Conservation (phyloP, 2,797 vertebrate genomes). For the Danio jaintianensis region DNA sequence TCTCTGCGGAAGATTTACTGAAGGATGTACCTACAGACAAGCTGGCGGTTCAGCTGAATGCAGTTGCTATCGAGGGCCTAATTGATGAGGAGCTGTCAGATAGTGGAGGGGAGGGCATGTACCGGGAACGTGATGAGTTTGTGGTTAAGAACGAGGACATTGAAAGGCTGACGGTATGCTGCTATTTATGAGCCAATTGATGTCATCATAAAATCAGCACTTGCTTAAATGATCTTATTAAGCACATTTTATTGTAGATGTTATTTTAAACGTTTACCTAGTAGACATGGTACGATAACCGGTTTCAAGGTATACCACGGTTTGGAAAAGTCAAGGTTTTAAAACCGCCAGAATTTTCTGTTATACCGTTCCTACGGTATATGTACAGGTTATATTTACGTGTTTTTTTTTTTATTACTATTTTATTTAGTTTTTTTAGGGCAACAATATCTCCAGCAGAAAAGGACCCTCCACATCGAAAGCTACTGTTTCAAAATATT, state of each 20-base stretch:
- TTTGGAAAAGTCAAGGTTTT: no score
- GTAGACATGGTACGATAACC: no score
- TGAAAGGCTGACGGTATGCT: conserved; percentile 88
- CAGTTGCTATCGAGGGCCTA: conserved; percentile 90
- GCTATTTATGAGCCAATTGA: background rate
- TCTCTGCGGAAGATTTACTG: conserved; percentile 67
- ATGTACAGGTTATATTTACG: no score
- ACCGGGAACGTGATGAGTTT: conserved; percentile 96
- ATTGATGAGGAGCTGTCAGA: conserved; percentile 92
- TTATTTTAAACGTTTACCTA: background rate
- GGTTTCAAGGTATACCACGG: no score
- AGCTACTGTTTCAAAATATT: no score
- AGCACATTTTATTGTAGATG: background rate
- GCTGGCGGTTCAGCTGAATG: conserved; percentile 81
- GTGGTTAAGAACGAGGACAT: conserved; percentile 98
- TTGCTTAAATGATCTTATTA: background rate
- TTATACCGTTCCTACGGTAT: no score
- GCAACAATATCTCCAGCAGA: no score
- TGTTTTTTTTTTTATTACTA: no score
- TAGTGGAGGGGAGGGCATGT: conserved; percentile 97
- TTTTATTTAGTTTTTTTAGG: no score
- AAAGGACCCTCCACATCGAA: no score
- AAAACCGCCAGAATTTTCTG: no score
- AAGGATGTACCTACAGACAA: conserved; percentile 78
- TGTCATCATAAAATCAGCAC: background rate